Evolutionary conservation across 2,113 vertebrate genomes (phyloP), one percentile per base, ranked within the genome.

Genomic region (Oxygymnocypris stewartii): DNA sequence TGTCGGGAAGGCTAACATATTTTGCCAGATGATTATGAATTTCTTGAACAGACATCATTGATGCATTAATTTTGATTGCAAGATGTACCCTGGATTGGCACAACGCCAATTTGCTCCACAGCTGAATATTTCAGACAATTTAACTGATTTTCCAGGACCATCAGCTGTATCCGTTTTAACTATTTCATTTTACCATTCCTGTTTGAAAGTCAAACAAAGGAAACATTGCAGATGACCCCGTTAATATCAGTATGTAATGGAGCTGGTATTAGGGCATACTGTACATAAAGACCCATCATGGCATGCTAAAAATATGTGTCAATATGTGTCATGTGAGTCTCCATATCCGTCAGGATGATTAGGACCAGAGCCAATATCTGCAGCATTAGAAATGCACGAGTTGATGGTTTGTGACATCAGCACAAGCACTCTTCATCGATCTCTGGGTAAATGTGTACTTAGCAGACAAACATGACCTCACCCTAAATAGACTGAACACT

Each of bases 401-500:
- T 4, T 40, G 35, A 61, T 42, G 18, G 37, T 40, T 61, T 23
- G 7, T 59, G 31, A 69, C 44, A 4, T 25, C 63, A 73, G 20
- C 7, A 61, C 35, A 47, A 57, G 57, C 35, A 13, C 23, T 28
- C 35, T 37, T 76, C 23, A 25, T 61, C 59, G 54, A 79, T 79
- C 51, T 25, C n/a, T n/a, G 54, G 20, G 83, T 84, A 47, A 77
- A 84, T 77, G 73, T 78, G 16, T 78, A 40, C 35, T 85, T 51
- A 49, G 57, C 23, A 37, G 61, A 28, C 63, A 85, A 77, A 65
- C 74, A 65, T 10, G 23, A 54, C 31, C 57, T n/a, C 13, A n/a
- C 59, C 31, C 8, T 63, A 31, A 61, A 65, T 7, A 65, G 61
- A 67, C 57, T 57, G 20, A 59, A 9, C 57, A 4, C 25, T 44